These are phyloP conservation scores for Pissodes strobi DNA, from an alignment of 1,140 invertebrate species.

Conservation along the genomic window DNA sequence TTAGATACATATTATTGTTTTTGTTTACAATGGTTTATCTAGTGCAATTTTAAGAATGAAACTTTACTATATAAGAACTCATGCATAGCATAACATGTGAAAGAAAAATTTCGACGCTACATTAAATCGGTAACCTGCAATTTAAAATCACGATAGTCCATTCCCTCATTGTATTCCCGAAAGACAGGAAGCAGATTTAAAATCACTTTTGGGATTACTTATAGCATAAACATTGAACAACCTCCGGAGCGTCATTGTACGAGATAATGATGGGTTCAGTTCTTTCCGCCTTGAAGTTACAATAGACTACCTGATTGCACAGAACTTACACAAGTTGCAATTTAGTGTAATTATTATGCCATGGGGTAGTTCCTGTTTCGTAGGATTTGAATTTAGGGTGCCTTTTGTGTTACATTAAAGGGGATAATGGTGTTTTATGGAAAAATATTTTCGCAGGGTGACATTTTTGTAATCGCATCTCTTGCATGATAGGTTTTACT, in stretches of 20 bases:
- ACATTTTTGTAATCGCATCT: too few relatives aligned
- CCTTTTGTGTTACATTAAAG: neutral
- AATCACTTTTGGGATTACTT: constrained; percentile 10
- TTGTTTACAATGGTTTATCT: too few relatives aligned
- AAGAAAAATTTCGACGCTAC: constrained; percentile 15
- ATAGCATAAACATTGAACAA: constrained; percentile 17
- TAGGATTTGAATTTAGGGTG: neutral
- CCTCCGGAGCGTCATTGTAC: constrained; percentile 8
- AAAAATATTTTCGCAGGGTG: too few relatives aligned
- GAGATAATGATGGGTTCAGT: constrained; percentile 18
- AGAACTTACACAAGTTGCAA: constrained; percentile 9
- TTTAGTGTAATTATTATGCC: neutral
- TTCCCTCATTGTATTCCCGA: neutral
- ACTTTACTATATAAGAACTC: too few relatives aligned
- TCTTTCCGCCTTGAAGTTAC: neutral
- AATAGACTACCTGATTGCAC: constrained; percentile 13
- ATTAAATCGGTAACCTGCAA: constrained; percentile 16
- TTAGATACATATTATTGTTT: too few relatives aligned
- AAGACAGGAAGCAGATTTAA: constrained; percentile 25
- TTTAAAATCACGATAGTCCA: constrained; percentile 12
- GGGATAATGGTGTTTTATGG: too few relatives aligned
- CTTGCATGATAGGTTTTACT: too few relatives aligned
- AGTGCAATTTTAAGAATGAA: too few relatives aligned
- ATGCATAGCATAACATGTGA: too few relatives aligned
- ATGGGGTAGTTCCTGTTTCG: constrained; percentile 11